Conservation (phyloP, 2,888 invertebrate species). For the Drosophila dives region DNA sequence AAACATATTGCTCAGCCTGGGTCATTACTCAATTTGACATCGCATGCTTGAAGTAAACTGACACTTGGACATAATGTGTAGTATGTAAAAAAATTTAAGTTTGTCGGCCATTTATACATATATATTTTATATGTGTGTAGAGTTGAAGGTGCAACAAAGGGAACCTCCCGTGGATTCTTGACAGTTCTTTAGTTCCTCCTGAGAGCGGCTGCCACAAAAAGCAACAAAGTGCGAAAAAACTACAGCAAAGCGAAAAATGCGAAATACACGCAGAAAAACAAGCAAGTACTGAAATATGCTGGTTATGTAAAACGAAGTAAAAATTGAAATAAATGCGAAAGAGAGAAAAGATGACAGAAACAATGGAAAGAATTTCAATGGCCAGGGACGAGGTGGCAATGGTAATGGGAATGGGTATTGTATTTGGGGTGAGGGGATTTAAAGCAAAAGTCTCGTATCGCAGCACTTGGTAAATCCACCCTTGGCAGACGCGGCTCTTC, state of each 20-base stretch:
- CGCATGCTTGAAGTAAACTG: constrained; percentile 47
- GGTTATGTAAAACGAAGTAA: constrained; percentile 12
- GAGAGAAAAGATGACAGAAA: constrained; percentile 51
- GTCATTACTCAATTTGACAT: constrained; percentile 48
- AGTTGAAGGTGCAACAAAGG: constrained; percentile 34
- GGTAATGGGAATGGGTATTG: constrained; percentile 2
- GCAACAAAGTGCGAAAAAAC: constrained; percentile 66
- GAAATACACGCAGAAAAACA: constrained; percentile 8
- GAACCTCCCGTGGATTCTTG: constrained; percentile 30
- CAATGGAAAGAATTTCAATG: constrained; percentile 58
- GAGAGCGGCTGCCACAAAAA: constrained; percentile 22
- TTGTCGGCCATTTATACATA: constrained; percentile 23
- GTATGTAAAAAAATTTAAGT: constrained; percentile 61
- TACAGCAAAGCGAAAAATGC: constrained; percentile 32
- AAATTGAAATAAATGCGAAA: constrained; percentile 24
- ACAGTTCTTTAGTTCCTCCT: constrained; percentile 15
- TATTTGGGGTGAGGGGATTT: constrained; percentile 1
- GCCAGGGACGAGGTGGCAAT: constrained; percentile 13
- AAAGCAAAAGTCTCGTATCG: constrained; percentile 39
- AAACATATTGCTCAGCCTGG: constrained; percentile 16
- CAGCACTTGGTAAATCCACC: constrained; percentile 73
- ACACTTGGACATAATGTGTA: constrained; percentile 46
- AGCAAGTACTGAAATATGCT: constrained; percentile 14
- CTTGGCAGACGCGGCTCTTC: constrained; percentile 39
- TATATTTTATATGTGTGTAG: neutral